Evolutionary conservation across 2,888 invertebrate species (phyloP), one percentile per base, ranked within the genome.

Genomic region (Cinara cedri): DNA sequence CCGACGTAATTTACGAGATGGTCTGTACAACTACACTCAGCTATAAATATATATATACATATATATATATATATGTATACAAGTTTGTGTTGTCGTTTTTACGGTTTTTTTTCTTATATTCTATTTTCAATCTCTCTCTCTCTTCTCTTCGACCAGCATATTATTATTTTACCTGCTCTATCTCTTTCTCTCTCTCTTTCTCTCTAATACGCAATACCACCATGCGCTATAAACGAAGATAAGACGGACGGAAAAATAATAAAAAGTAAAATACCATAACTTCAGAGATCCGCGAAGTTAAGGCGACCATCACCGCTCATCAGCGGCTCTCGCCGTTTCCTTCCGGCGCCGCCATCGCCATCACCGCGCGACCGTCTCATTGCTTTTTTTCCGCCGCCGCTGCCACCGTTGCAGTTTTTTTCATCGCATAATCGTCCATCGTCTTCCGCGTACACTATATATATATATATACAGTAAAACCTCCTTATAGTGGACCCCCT

Each of bases 1-100:
- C 42, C 42, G 42, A 42, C 74, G 63, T 74, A 63, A 74, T 63
- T 74, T 63, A 74, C 74, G 63, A 63, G 51, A 63, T 62, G 63
- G 63, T 51, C 51, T 54, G 63, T 54, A 51, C 46, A 8, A 42
- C 34, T n/a, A 11, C 13, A 42, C 51, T 54, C 65, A 16, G 54
- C 54, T n/a, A n/a, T 42, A 42, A 6, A 63, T 63, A 63, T 11
- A 13, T 57, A 57, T 21, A 60, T 16, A 24, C 16, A 60, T 34
- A 62, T 34, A 62, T 60, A 60, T 26, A 60, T 34, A 34, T 26
- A 34, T 21, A 55, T 19, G 6, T 62, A 34, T 62, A n/a, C 16
- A 26, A 42, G 57, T 60, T n/a, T 62, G 10, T 24, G 46, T 49
- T 49, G 49, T 51, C 62, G 34, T 62, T 42, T 71, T 54, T 62